Evolutionary conservation across 2,888 invertebrate genomes (phyloP).

Genomic region (Pristionchus exspectatus): DNA sequence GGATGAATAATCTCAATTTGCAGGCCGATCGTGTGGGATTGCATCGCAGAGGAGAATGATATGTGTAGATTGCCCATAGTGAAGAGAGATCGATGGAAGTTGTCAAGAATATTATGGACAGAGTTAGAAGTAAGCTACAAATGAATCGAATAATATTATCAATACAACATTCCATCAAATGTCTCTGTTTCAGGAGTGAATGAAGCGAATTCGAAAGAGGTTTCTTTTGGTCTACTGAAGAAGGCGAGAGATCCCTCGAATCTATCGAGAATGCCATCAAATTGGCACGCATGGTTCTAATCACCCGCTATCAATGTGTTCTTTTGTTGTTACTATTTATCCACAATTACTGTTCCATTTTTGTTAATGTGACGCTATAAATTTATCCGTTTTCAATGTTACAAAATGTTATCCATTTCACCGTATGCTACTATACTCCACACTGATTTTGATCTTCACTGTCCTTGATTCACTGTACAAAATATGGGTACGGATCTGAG

Average conservation of each 20-base stretch:
- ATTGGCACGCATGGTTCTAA: conserved; percentile 47
- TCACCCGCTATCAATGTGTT: too few species aligned
- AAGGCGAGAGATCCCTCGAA: conserved; percentile 15
- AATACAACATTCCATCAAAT: neutral
- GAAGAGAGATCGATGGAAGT: neutral
- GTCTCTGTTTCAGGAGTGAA: neutral
- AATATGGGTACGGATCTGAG: too few species aligned
- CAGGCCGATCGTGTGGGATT: conserved; percentile 41
- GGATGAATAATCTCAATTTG: neutral
- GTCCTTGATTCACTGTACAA: too few species aligned
- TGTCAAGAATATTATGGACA: neutral
- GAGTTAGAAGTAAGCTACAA: conserved; percentile 23
- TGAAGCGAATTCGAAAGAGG: neutral
- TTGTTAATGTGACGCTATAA: too few species aligned
- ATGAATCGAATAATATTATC: neutral
- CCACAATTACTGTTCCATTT: too few species aligned
- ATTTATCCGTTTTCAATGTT: too few species aligned
- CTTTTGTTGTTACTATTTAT: too few species aligned
- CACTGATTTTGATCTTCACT: too few species aligned
- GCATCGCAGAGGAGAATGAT: neutral
- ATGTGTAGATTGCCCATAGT: neutral
- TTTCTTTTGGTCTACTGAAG: neutral
- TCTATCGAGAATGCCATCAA: conserved; percentile 37
- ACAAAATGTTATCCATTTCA: too few species aligned
- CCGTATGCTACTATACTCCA: too few species aligned